Percentiles rank a stretch among this genome's conserved stretches.
phyloP scores from a whole-genome alignment of 2,888 invertebrate species.

The Erebia palarica region DNA sequence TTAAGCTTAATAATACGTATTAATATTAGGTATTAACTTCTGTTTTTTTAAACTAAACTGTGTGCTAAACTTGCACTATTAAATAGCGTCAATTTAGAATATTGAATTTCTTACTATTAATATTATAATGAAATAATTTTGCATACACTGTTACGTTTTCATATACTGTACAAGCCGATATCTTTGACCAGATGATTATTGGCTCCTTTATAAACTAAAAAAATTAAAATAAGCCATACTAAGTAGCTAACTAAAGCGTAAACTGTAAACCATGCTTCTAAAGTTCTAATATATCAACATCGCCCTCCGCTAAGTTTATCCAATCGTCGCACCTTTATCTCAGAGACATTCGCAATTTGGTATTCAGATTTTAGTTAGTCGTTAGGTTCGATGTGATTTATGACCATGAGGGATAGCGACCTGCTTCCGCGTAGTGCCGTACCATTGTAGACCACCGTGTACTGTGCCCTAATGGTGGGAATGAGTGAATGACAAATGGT shows the following conservation, averaged over 20 bases:
- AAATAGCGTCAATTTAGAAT: too few relatives aligned
- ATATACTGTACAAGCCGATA: too few relatives aligned
- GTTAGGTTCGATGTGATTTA: constrained; percentile 66
- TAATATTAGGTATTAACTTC: too few relatives aligned
- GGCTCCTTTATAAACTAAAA: too few relatives aligned
- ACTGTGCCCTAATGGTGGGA: constrained; percentile 14
- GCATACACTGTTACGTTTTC: too few relatives aligned
- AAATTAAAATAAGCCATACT: background rate
- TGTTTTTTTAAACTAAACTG: too few relatives aligned
- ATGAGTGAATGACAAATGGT: constrained; percentile 22
- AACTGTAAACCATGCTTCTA: too few relatives aligned
- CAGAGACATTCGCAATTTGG: constrained; percentile 53
- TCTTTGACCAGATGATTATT: too few relatives aligned
- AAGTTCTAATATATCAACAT: background rate
- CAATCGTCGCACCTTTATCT: constrained; percentile 9
- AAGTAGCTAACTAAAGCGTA: background rate
- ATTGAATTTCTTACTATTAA: too few relatives aligned
- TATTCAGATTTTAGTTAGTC: constrained; percentile 69
- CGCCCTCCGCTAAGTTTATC: constrained; percentile 29
- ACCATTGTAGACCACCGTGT: constrained; percentile 25
- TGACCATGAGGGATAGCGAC: constrained; percentile 45
- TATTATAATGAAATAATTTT: too few relatives aligned
- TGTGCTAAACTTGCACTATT: too few relatives aligned
- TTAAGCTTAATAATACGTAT: too few relatives aligned
- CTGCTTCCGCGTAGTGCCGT: constrained; percentile 34